Evolutionary conservation across 2,113 vertebrate genomes (phyloP).

Genomic region (Thermophis baileyi): DNA sequence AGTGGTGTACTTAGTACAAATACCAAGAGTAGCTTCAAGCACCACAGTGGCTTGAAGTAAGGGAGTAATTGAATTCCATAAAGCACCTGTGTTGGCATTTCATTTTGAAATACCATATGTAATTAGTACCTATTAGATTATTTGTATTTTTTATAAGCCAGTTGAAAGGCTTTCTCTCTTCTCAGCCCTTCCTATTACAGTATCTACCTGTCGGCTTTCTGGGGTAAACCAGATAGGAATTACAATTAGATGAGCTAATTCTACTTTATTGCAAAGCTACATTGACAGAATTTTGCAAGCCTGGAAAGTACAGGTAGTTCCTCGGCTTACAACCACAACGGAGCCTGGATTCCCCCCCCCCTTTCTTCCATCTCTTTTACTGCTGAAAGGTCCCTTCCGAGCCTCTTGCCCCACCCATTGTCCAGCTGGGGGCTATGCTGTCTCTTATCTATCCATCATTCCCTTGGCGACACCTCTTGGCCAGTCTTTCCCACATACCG

Average conservation of each 20-base stretch:
- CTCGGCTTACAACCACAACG: neutral
- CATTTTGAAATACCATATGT: neutral
- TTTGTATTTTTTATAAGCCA: neutral
- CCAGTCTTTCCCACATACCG: neutral
- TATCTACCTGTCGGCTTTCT: neutral
- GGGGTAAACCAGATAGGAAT: neutral
- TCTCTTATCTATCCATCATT: neutral
- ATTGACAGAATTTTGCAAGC: neutral
- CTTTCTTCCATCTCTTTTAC: neutral
- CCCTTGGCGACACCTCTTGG: neutral
- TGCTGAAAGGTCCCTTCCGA: too few species aligned
- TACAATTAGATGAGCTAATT: neutral
- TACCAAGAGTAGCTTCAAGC: too few species aligned
- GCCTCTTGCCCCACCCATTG: too few species aligned
- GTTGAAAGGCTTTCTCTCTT: neutral
- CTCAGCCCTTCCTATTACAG: neutral
- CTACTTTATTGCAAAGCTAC: neutral
- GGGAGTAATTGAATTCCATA: neutral
- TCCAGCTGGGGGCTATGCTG: neutral
- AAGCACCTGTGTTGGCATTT: neutral
- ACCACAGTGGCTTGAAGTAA: neutral
- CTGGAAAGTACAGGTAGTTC: neutral
- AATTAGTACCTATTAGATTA: neutral
- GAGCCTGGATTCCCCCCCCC: neutral
- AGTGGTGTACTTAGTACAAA: too few species aligned